Conservation (phyloP, 2,113 vertebrate species). For the Myrmophylax atrothorax region DNA sequence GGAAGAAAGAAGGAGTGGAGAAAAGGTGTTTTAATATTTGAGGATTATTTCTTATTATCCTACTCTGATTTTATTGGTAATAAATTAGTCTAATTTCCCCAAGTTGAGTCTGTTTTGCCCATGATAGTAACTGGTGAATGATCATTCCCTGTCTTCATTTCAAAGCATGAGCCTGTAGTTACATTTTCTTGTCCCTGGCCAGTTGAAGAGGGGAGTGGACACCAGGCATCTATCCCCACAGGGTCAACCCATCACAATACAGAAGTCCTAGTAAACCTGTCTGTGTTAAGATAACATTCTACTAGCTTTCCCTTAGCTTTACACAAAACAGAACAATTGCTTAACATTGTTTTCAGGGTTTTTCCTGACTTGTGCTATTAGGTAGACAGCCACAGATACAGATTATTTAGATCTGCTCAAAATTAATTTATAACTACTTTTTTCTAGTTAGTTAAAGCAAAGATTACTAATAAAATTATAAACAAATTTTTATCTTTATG, state of each 20-base stretch:
- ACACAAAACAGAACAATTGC: neutral
- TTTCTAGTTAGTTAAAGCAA: neutral
- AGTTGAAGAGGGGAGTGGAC: neutral
- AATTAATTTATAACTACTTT: neutral
- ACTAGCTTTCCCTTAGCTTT: neutral
- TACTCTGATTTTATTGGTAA: neutral
- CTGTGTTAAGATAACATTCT: neutral
- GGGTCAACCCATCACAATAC: neutral
- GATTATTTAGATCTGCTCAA: neutral
- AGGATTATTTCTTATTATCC: neutral
- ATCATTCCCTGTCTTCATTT: neutral
- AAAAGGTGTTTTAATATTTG: neutral
- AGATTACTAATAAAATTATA: neutral
- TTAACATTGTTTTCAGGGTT: neutral
- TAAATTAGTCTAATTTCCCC: neutral
- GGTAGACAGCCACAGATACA: neutral
- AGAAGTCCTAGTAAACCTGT: neutral
- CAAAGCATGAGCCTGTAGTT: neutral
- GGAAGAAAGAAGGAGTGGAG: neutral
- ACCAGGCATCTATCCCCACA: no score
- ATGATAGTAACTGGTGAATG: neutral
- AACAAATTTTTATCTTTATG: neutral
- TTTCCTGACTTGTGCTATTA: neutral
- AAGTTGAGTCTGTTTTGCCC: neutral
- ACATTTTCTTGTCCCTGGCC: neutral